phyloP scores from a whole-genome alignment of 2,113 vertebrate genomes.

The rat (Rattus norvegicus) region GRCr8 NC_086037.1:49339001-49339500 shows the following conservation, averaged over 20 bases:
- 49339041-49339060: neutral
- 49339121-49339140: neutral
- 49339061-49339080: neutral
- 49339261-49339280: neutral
- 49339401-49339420: conserved; percentile 44
- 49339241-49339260: conserved; percentile 46
- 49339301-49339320: conserved; percentile 29
- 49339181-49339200: conserved; percentile 56
- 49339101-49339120: neutral
- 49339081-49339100: neutral
- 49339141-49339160: neutral
- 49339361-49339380: conserved; percentile 45
- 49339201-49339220: conserved; percentile 12
- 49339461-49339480: conserved; percentile 26
- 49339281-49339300: conserved; percentile 44
- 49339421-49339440: conserved; percentile 56
- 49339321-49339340: conserved; percentile 28
- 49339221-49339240: conserved; percentile 50
- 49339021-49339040: conserved; percentile 20
- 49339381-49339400: conserved; percentile 52
- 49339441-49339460: conserved; percentile 42
- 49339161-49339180: neutral
- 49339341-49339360: conserved; percentile 27
- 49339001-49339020: conserved; percentile 8
- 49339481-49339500: conserved; percentile 59